These are phyloP conservation scores for Pandemis heparana DNA, from an alignment of 2,888 invertebrate species.

Conservation along the genomic window DNA sequence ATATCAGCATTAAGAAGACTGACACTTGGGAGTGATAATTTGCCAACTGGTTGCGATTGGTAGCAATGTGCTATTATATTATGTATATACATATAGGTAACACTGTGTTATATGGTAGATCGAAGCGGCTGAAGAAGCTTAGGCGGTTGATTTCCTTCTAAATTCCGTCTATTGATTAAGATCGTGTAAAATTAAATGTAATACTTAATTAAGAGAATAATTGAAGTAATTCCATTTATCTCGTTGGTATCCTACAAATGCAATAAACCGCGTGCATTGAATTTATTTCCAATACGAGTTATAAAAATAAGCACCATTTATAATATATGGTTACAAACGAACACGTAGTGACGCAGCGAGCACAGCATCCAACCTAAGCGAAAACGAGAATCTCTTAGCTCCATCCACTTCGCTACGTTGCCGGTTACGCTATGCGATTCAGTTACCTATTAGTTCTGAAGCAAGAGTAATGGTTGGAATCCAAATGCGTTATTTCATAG, in stretches of 20 bases:
- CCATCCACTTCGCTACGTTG: not conserved
- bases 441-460: constrained; percentile 1
- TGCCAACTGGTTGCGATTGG: not conserved
- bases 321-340: not conserved
- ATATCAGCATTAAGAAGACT: too few relatives aligned
- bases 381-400: not conserved
- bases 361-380: not conserved
- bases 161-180: not conserved
- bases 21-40: too few relatives aligned
- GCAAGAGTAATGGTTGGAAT: not conserved
- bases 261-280: not conserved
- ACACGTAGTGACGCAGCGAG: too few relatives aligned
- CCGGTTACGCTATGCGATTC: not conserved
- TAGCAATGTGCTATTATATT: too few relatives aligned
- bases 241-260: too few relatives aligned
- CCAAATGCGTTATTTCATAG: not conserved
- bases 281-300: not conserved
- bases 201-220: too few relatives aligned
- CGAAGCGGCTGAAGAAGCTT: too few relatives aligned
- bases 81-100: too few relatives aligned
- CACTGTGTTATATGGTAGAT: not conserved
- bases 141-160: too few relatives aligned
- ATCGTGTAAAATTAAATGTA: not conserved
- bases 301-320: not conserved
- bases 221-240: too few relatives aligned